These are phyloP conservation scores for Thamnaconus septentrionalis DNA, from an alignment of 2,113 vertebrate genomes.

Conservation along the genomic window DNA sequence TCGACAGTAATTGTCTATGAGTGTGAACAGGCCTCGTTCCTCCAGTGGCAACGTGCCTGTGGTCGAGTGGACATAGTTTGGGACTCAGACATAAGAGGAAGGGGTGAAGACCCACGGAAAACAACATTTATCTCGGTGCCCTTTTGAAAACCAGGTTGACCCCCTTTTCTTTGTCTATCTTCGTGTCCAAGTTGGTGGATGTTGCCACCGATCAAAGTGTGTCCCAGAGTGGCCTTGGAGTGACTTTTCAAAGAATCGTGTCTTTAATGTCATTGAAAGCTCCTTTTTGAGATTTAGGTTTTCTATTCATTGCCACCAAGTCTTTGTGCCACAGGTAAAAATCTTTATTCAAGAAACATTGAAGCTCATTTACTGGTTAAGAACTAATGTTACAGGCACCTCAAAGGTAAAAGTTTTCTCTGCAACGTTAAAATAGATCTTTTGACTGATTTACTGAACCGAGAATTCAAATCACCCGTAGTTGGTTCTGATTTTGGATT, in stretches of 20 bases:
- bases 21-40: conserved; percentile 16
- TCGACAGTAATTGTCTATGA: conserved; percentile 29
- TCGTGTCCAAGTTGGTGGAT: not conserved
- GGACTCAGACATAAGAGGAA: conserved; percentile 32
- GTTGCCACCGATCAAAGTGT: not conserved
- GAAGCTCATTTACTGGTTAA: too few species aligned
- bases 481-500: too few species aligned
- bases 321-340: conserved; percentile 8
- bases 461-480: too few species aligned
- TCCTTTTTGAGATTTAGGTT: too few species aligned
- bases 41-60: conserved; percentile 42
- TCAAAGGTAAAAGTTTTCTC: too few species aligned
- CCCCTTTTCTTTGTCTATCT: not conserved
- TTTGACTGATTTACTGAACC: too few species aligned
- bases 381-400: too few species aligned
- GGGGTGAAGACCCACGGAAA: conserved; percentile 46
- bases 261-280: too few species aligned
- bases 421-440: too few species aligned
- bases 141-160: conserved; percentile 1
- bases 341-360: conserved; percentile 18
- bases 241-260: not conserved
- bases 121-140: conserved; percentile 48
- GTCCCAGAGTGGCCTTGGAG: not conserved
- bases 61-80: conserved; percentile 44
- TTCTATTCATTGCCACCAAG: conserved; percentile 6